Percentiles rank a stretch among this genome's conserved stretches.
phyloP scores from a whole-genome alignment of 2,888 invertebrate species.

The Nomada goodeniana region DNA sequence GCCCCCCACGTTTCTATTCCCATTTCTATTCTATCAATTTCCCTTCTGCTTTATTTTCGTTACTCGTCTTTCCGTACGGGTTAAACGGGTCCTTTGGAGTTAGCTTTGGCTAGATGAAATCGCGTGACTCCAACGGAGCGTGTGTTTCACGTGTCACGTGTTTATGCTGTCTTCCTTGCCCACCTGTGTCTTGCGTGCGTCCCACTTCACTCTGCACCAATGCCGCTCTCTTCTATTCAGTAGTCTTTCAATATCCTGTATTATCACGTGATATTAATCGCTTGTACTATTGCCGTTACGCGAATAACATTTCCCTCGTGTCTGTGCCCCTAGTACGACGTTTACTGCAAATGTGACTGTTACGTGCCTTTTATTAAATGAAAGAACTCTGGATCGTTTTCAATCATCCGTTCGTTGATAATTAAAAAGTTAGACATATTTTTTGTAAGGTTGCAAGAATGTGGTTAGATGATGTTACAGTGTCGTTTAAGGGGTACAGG shows the following conservation, averaged over 20 bases:
- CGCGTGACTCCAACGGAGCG: slow-evolving; percentile 40
- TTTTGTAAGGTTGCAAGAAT: too few species aligned
- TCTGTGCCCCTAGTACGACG: background rate
- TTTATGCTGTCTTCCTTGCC: slow-evolving; percentile 50
- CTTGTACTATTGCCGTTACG: slow-evolving; percentile 1
- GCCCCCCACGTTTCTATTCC: slow-evolving; percentile 21
- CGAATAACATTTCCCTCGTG: background rate
- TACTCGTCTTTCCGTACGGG: background rate
- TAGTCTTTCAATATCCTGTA: slow-evolving; percentile 2
- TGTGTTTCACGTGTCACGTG: slow-evolving; percentile 68
- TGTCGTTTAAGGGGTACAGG: background rate
- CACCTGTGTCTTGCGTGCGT: slow-evolving; percentile 41
- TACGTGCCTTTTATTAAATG: too few species aligned
- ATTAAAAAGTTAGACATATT: too few species aligned
- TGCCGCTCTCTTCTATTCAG: slow-evolving; percentile 12
- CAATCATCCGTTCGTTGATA: too few species aligned
- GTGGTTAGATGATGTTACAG: too few species aligned
- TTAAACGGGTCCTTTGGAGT: background rate
- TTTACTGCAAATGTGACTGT: background rate
- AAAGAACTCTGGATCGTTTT: too few species aligned
- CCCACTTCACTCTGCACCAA: slow-evolving; percentile 32
- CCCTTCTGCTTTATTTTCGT: background rate
- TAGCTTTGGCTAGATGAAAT: slow-evolving; percentile 18
- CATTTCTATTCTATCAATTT: slow-evolving; percentile 15
- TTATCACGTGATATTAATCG: slow-evolving; percentile 27